phyloP scores from a whole-genome alignment of 2,113 vertebrate species.

The Tamias sibiricus region DNA sequence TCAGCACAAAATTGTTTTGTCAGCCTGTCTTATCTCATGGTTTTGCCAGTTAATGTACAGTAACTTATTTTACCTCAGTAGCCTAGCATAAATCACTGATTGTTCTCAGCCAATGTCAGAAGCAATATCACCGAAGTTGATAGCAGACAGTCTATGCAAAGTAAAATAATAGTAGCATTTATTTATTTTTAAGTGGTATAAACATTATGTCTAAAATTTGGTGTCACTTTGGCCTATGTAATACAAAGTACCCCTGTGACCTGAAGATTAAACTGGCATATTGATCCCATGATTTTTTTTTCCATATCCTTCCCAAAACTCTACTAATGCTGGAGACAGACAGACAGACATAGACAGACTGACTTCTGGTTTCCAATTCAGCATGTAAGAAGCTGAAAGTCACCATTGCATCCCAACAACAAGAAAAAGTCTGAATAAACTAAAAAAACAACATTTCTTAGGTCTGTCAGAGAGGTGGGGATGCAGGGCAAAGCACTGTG shows the following conservation, averaged over 20 bases:
- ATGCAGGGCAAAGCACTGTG: background rate
- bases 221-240: background rate
- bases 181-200: background rate
- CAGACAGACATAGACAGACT: background rate
- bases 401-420: background rate
- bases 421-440: background rate
- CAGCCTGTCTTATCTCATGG: slow-evolving; percentile 64
- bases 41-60: slow-evolving; percentile 72
- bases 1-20: slow-evolving; percentile 68
- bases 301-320: background rate
- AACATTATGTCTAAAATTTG: background rate
- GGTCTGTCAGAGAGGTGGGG: background rate
- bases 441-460: background rate
- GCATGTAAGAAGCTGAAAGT: background rate
- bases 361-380: background rate
- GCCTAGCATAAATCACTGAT: slow-evolving; percentile 64
- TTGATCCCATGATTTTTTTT: background rate
- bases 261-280: background rate
- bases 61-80: slow-evolving; percentile 51
- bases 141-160: background rate
- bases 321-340: background rate
- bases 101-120: slow-evolving; percentile 46
- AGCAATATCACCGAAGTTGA: background rate
- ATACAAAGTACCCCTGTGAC: background rate
- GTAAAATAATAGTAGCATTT: background rate